These are phyloP conservation scores for Rostratula benghalensis DNA, from an alignment of 2,113 vertebrate species.

Conservation along the genomic window DNA sequence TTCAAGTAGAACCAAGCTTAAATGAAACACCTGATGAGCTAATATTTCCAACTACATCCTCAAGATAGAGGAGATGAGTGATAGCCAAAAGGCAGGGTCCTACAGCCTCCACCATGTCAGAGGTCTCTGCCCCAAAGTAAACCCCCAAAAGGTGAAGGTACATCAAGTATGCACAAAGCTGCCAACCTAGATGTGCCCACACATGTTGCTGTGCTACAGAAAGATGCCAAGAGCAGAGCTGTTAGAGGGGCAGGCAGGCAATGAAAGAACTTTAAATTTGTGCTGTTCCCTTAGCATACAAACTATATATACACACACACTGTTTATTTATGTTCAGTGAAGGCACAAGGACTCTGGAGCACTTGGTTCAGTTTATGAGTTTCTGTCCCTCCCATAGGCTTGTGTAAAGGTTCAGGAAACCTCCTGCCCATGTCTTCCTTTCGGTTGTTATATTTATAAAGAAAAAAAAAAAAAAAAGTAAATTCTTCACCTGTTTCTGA, in stretches of 20 bases:
- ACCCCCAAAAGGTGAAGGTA: not conserved
- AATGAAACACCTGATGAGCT: constrained; percentile 24
- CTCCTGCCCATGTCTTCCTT: not conserved
- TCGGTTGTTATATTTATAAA: not conserved
- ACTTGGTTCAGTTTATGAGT: not conserved
- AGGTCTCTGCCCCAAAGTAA: not conserved
- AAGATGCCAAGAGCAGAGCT: constrained; percentile 22
- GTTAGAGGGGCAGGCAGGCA: not conserved
- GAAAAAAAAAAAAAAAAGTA: not conserved
- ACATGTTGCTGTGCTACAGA: not conserved
- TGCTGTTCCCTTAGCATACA: not conserved
- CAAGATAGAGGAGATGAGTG: not conserved
- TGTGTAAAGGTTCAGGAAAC: not conserved
- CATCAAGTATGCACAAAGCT: not conserved
- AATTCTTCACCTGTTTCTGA: constrained; percentile 5
- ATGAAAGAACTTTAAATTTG: not conserved
- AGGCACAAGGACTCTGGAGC: not conserved
- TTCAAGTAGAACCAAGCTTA: constrained; percentile 29
- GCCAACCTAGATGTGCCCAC: constrained; percentile 18
- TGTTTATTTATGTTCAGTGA: not conserved
- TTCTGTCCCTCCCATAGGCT: not conserved
- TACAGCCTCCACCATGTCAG: not conserved
- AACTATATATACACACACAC: not conserved
- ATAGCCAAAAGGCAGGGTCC: not conserved
- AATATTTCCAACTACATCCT: not conserved